Conservation (phyloP, 2,113 vertebrate genomes). For the Takifugu bimaculatus region DNA sequence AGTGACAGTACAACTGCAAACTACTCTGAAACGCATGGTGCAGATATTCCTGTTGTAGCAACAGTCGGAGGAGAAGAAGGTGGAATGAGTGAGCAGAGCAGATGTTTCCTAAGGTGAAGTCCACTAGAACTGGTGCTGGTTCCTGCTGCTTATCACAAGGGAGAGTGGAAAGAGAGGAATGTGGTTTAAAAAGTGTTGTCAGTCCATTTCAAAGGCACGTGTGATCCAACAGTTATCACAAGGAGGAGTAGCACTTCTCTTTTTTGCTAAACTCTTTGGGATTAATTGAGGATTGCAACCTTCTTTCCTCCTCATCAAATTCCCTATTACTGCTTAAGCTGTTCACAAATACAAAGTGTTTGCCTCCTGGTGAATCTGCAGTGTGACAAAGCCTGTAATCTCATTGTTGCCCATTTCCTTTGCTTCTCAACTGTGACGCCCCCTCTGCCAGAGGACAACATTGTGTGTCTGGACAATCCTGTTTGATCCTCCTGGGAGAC, state of each 20-base stretch:
- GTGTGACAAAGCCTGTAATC: conserved; percentile 53
- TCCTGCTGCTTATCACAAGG: conserved; percentile 24
- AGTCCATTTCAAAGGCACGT: conserved; percentile 26
- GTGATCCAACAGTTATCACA: conserved; percentile 31
- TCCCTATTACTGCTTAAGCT: conserved; percentile 16
- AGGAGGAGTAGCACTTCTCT: conserved; percentile 8
- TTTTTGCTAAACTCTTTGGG: conserved; percentile 5
- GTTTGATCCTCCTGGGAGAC: conserved; percentile 22
- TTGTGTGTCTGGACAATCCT: conserved; percentile 46
- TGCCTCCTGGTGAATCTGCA: conserved; percentile 33
- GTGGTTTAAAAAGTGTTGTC: conserved; percentile 28
- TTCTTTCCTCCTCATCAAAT: conserved; percentile 20
- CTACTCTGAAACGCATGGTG: conserved; percentile 4
- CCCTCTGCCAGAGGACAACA: conserved; percentile 45
- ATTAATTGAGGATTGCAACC: conserved; percentile 25
- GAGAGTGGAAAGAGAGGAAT: conserved; percentile 19
- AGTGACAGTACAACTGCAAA: not conserved
- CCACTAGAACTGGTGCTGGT: conserved; percentile 50
- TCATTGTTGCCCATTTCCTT: conserved; percentile 28
- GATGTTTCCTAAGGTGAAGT: conserved; percentile 45
- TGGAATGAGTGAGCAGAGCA: conserved; percentile 10
- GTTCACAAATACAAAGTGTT: conserved; percentile 31
- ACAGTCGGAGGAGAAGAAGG: conserved; percentile 6
- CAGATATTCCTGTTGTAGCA: conserved; percentile 1
- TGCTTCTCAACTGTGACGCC: conserved; percentile 28